Percentiles rank a stretch among this genome's conserved stretches.
phyloP scores from a whole-genome alignment of 2,113 vertebrate species.

The Catharus fuscescens region DNA sequence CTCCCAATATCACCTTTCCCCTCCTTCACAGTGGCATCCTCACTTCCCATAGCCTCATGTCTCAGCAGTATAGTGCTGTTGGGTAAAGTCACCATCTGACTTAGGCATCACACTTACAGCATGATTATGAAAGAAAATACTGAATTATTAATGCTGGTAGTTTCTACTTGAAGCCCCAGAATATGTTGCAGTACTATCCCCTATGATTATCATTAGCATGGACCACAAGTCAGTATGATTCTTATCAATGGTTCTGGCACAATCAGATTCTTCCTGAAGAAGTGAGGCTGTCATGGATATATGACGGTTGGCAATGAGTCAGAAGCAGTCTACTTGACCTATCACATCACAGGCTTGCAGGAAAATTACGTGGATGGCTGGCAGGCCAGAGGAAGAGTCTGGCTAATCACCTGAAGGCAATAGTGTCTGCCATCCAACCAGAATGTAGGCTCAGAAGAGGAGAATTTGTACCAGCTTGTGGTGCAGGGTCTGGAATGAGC shows the following conservation, averaged over 20 bases:
- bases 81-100: neutral
- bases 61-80: neutral
- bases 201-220: neutral
- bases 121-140: neutral
- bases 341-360: neutral
- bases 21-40: neutral
- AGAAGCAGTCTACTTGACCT: neutral
- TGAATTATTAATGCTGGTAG: neutral
- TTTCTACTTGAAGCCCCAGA: neutral
- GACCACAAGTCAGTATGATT: neutral
- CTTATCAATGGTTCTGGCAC: neutral
- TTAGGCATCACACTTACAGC: neutral
- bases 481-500: neutral
- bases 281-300: neutral
- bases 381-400: neutral
- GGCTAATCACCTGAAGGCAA: neutral
- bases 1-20: neutral
- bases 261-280: neutral
- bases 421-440: neutral
- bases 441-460: neutral
- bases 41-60: neutral
- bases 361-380: neutral
- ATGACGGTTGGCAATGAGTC: neutral
- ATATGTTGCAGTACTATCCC: neutral
- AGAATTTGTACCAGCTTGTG: neutral